Evolutionary conservation across 2,113 vertebrate species (phyloP).

Genomic region (Xerus inauris): DNA sequence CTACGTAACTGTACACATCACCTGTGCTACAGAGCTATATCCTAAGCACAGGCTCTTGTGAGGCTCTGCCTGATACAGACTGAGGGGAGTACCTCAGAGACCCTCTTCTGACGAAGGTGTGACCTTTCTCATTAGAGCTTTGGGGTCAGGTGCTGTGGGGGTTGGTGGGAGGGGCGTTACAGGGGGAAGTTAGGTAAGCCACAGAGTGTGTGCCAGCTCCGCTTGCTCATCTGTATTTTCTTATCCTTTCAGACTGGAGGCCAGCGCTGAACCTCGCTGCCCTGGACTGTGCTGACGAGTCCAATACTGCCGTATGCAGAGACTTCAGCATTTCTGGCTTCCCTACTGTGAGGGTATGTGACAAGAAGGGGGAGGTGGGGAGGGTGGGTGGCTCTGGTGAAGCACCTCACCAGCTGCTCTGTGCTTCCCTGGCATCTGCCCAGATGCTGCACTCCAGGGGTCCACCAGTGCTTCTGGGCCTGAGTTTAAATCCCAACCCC

Average conservation of each 20-base stretch:
- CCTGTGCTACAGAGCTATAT: neutral
- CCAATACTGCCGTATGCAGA: conserved; percentile 79
- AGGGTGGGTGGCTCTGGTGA: fast-evolving
- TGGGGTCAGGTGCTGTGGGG: neutral
- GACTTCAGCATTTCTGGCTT: conserved; percentile 84
- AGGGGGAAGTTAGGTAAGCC: fast-evolving
- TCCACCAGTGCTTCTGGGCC: neutral
- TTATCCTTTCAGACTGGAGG: conserved; percentile 82
- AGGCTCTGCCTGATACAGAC: neutral
- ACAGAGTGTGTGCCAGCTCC: neutral
- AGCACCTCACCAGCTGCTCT: fast-evolving
- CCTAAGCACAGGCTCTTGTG: neutral
- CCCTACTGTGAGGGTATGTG: conserved; percentile 83
- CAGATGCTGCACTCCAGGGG: neutral
- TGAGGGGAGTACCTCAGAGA: neutral
- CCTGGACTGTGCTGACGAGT: conserved; percentile 84
- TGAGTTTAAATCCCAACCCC: neutral
- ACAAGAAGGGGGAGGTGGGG: fast-evolving
- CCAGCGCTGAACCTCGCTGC: conserved; percentile 82
- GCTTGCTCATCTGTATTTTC: neutral
- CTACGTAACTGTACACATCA: neutral
- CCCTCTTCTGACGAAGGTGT: neutral
- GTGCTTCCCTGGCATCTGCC: neutral
- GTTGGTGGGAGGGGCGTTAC: neutral
- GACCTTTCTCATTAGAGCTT: neutral